Evolutionary conservation across 2,888 invertebrate species (phyloP).

Genomic region (Gonocerus acuteangulatus): DNA sequence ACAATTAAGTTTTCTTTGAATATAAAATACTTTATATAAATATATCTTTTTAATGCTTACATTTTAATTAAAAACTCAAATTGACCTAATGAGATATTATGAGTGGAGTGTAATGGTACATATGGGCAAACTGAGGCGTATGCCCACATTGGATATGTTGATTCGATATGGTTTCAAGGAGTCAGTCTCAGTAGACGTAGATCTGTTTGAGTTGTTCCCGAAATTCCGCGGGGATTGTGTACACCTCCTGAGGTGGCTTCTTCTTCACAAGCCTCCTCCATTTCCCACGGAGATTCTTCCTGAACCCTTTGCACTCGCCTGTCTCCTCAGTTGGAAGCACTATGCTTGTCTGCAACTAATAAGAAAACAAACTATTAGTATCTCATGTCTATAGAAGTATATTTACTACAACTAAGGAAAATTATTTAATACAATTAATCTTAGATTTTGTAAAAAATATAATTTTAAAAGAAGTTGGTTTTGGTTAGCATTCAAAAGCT

Average conservation of each 20-base stretch:
- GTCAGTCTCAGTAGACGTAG: conserved; percentile 63
- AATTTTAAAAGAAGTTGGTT: no score
- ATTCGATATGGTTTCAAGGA: not conserved
- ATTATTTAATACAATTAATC: no score
- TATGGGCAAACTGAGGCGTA: conserved; percentile 1
- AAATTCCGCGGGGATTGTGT: conserved; percentile 78
- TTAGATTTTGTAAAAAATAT: no score
- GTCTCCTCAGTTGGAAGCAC: conserved; percentile 54
- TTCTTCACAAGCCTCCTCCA: conserved; percentile 78
- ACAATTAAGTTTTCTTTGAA: not conserved
- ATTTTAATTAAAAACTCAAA: not conserved
- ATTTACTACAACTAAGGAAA: no score
- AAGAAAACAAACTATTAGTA: not conserved
- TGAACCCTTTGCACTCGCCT: conserved; percentile 68
- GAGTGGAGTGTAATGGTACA: conserved; percentile 18
- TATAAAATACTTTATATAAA: conserved; percentile 4
- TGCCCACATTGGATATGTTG: conserved; percentile 7
- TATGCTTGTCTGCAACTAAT: conserved; percentile 49
- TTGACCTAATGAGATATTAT: not conserved
- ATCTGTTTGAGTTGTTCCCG: conserved; percentile 82
- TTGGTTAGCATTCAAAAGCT: no score
- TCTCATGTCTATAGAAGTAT: no score
- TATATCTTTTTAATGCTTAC: not conserved
- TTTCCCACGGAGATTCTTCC: conserved; percentile 76
- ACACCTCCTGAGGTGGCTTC: conserved; percentile 72